Percentiles rank a stretch among this genome's conserved stretches.
Conservation (phyloP, 2,797 vertebrate species). For the Benthosema pterotum region DNA sequence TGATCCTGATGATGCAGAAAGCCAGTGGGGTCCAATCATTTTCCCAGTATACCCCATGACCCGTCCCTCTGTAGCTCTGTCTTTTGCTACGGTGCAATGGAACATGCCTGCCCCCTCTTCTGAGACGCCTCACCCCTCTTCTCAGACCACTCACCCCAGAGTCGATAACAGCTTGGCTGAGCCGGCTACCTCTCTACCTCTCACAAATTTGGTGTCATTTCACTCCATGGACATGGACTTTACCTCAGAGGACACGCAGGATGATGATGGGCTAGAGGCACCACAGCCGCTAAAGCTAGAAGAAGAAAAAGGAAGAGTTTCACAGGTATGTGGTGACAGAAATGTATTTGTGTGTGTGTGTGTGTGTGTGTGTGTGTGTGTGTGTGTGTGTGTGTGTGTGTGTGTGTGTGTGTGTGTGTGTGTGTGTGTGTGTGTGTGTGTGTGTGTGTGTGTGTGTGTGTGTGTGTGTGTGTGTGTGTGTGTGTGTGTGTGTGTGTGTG, state of each 20-base stretch:
- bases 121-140: conserved; percentile 23
- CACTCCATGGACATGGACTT: conserved; percentile 25
- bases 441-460: too few species aligned
- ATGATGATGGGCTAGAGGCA: conserved; percentile 31
- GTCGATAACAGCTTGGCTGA: conserved; percentile 48
- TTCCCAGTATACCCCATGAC: conserved; percentile 55
- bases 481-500: conserved; percentile 1
- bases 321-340: conserved; percentile 42
- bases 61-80: conserved; percentile 53
- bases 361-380: neutral
- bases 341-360: conserved; percentile 2
- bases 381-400: neutral
- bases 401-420: neutral
- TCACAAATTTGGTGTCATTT: too few species aligned
- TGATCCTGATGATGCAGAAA: conserved; percentile 47
- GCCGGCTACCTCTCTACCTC: conserved; percentile 7
- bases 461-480: neutral
- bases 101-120: conserved; percentile 54
- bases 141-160: conserved; percentile 22
- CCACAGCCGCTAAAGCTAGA: conserved; percentile 2
- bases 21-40: conserved; percentile 51
- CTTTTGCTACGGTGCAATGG: conserved; percentile 77
- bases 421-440: too few species aligned
- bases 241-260: conserved; percentile 19
- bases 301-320: conserved; percentile 35